Evolutionary conservation across 2,888 invertebrate species (phyloP).

Genomic region (Nasonovia ribisnigri): DNA sequence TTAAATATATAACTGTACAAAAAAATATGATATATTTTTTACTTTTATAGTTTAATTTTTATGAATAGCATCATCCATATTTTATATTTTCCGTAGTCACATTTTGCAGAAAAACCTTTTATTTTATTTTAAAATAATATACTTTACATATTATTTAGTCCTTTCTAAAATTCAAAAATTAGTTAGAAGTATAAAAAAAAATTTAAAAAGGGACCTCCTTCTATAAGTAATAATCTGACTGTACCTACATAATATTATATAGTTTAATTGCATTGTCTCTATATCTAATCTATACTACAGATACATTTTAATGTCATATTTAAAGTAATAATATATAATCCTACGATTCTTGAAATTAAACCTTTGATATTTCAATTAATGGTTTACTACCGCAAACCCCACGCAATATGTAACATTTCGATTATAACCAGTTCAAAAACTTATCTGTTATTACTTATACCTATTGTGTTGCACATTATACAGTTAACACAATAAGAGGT

Average conservation of each 20-base stretch:
- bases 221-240: background rate
- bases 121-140: background rate
- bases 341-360: background rate
- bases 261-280: background rate
- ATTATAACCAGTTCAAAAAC: background rate
- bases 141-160: background rate
- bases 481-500: background rate
- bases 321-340: background rate
- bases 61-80: background rate
- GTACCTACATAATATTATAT: background rate
- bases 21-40: background rate
- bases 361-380: background rate
- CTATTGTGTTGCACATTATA: background rate
- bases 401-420: background rate
- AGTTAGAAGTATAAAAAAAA: background rate
- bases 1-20: background rate
- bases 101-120: background rate
- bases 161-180: background rate
- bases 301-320: background rate
- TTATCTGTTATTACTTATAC: background rate
- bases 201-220: too few relatives aligned
- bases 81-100: background rate
- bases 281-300: background rate
- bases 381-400: background rate
- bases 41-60: background rate